phyloP scores from a whole-genome alignment of 1,140 invertebrate species.

The Hesperophylax magnus region DNA sequence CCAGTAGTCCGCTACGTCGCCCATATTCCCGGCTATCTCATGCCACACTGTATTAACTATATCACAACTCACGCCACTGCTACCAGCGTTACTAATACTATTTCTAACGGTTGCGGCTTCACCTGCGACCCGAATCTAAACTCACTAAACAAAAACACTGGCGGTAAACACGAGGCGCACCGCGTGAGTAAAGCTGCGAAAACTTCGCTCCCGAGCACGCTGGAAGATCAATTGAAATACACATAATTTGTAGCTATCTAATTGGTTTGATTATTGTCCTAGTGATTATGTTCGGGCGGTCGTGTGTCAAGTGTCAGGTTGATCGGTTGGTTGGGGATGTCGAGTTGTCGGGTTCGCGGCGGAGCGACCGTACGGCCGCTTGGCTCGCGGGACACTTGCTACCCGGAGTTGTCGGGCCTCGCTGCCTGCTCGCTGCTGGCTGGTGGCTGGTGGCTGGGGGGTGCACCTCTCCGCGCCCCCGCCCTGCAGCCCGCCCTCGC shows the following conservation, averaged over 20 bases:
- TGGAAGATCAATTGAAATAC: conserved; percentile 28
- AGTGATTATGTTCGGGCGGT: conserved; percentile 31
- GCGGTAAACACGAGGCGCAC: conserved; percentile 1
- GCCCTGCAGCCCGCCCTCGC: neutral
- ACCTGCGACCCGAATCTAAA: neutral
- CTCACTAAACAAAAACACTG: conserved; percentile 4
- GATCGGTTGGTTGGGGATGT: neutral
- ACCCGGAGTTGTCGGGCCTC: conserved; percentile 12
- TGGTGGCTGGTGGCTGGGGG: conserved; percentile 42
- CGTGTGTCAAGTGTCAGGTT: neutral
- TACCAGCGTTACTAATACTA: neutral
- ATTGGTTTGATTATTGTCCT: conserved; percentile 39
- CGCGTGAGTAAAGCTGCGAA: neutral
- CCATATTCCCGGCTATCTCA: conserved; percentile 53
- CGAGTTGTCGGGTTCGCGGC: neutral
- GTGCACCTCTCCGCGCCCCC: conserved; percentile 11
- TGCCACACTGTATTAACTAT: conserved; percentile 38
- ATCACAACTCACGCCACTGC: conserved; percentile 7
- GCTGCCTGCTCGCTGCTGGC: neutral
- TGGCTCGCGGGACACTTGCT: conserved; percentile 52
- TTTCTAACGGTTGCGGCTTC: neutral
- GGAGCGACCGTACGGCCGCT: conserved; percentile 50
- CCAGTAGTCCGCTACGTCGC: conserved; percentile 55
- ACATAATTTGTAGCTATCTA: conserved; percentile 15
- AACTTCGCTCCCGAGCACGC: neutral